A percentile compares a stretch with the other conserved stretches of the same genome.
Conservation (phyloP, 2,797 vertebrate genomes). For the Sebastes ruberrimus region DNA sequence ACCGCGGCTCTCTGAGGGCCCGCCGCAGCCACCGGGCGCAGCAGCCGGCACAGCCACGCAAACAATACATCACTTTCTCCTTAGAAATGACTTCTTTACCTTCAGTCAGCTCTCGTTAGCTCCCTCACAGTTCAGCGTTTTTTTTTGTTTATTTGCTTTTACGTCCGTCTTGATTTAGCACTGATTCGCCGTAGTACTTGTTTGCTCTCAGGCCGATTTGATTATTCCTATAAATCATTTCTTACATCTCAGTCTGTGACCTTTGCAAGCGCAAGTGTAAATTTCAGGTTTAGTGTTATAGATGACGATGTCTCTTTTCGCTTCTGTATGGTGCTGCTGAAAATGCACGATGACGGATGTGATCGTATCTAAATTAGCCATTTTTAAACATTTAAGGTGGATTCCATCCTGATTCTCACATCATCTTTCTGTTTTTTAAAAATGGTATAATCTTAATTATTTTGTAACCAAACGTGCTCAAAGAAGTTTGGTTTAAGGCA, state of each 20-base stretch:
- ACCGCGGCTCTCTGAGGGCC: slow-evolving; percentile 67
- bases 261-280: slow-evolving; percentile 34
- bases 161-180: slow-evolving; percentile 30
- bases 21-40: slow-evolving; percentile 26
- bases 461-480: not conserved
- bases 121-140: slow-evolving; percentile 18
- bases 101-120: slow-evolving; percentile 60
- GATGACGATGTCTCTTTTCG: not conserved
- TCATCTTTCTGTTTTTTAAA: no score
- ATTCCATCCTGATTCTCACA: no score
- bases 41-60: slow-evolving; percentile 19
- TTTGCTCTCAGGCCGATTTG: slow-evolving; percentile 15
- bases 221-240: slow-evolving; percentile 44
- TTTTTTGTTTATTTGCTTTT: slow-evolving; percentile 41
- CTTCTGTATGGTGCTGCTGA: not conserved
- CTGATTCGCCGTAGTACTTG: slow-evolving; percentile 9
- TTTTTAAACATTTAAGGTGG: not conserved
- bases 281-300: slow-evolving; percentile 3
- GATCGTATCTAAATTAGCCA: not conserved
- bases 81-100: slow-evolving; percentile 58
- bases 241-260: slow-evolving; percentile 35
- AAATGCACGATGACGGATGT: not conserved
- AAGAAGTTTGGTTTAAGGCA: not conserved
- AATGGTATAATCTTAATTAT: not conserved
- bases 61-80: slow-evolving; percentile 62